phyloP scores from a whole-genome alignment of 1,140 invertebrate species.

The Hydropsyche tenuis region DNA sequence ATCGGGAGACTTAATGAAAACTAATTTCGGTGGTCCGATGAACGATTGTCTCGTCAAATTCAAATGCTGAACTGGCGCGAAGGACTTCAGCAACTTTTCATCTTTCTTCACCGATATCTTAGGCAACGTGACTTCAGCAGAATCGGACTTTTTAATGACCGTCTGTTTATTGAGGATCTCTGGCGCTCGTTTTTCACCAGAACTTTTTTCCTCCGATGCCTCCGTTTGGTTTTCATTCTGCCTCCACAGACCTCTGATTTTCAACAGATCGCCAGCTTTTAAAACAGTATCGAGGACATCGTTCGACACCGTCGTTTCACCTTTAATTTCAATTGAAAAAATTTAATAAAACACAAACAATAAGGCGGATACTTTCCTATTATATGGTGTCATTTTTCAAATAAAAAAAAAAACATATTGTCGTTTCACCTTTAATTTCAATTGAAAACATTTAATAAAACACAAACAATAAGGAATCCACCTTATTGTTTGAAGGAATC shows the following conservation, averaged over 20 bases:
- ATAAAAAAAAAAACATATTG: too few species aligned
- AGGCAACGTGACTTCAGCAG: conserved; percentile 39
- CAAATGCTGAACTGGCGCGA: conserved; percentile 54
- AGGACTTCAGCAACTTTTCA: conserved; percentile 60
- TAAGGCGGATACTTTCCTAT: too few species aligned
- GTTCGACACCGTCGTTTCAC: conserved; percentile 84
- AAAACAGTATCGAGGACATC: conserved; percentile 80
- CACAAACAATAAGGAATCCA: too few species aligned
- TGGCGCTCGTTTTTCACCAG: conserved; percentile 31
- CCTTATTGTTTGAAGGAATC: too few species aligned
- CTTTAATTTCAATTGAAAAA: conserved; percentile 57
- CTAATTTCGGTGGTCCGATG: conserved; percentile 61
- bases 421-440: conserved; percentile 82
- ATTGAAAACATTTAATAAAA: not conserved
- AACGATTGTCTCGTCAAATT: conserved; percentile 58
- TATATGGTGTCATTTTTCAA: too few species aligned
- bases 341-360: not conserved
- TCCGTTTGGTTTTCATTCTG: conserved; percentile 62
- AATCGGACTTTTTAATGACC: conserved; percentile 53
- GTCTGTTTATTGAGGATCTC: conserved; percentile 48
- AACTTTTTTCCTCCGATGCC: conserved; percentile 36
- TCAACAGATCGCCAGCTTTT: conserved; percentile 78
- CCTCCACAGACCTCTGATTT: conserved; percentile 76
- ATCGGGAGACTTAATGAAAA: conserved; percentile 61
- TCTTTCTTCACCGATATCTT: conserved; percentile 62